phyloP scores from a whole-genome alignment of 2,888 invertebrate species.

The Orthosia gracilis region DNA sequence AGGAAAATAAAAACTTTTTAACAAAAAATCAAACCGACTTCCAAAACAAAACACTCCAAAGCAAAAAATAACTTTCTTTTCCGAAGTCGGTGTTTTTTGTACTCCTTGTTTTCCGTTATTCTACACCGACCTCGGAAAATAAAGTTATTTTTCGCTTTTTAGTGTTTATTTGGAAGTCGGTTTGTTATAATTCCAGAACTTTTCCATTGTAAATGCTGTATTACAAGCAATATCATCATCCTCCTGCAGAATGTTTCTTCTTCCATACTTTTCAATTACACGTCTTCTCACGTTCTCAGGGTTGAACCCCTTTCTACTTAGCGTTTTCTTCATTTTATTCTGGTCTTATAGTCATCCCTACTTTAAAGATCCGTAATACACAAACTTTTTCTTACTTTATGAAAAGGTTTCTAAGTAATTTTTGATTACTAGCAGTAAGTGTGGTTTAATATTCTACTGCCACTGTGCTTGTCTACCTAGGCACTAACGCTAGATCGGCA shows the following conservation, averaged over 20 bases:
- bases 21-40: too few species aligned
- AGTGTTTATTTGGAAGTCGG: too few species aligned
- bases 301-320: background rate
- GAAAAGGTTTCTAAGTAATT: background rate
- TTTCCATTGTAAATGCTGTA: background rate
- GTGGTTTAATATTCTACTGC: background rate
- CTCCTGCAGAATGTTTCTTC: background rate
- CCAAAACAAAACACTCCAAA: too few species aligned
- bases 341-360: too few species aligned
- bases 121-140: too few species aligned
- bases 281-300: background rate
- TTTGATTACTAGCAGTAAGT: background rate
- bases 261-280: background rate
- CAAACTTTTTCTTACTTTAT: background rate
- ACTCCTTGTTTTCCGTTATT: too few species aligned
- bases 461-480: conserved; percentile 31
- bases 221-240: too few species aligned
- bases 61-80: too few species aligned
- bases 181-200: too few species aligned
- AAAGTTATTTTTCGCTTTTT: too few species aligned
- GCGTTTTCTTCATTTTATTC: background rate
- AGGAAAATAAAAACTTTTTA: too few species aligned
- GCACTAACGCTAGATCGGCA: conserved; percentile 38
- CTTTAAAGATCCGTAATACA: background rate
- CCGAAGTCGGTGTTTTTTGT: too few species aligned